phyloP scores from a whole-genome alignment of 2,113 vertebrate species.

The Perca schrenkii region DNA sequence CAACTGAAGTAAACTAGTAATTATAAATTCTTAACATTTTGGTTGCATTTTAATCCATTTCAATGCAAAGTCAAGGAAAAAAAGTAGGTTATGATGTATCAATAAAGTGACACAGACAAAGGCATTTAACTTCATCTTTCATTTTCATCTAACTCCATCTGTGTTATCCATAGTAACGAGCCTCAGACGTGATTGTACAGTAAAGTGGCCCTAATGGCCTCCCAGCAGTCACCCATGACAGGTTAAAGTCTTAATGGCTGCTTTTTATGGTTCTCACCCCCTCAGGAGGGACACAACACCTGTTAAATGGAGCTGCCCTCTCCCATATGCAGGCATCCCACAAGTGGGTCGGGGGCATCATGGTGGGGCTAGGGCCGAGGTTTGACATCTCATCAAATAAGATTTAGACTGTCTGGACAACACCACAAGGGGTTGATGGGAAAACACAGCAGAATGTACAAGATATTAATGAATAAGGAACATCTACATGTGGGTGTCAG shows the following conservation, averaged over 20 bases:
- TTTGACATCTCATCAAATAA: conserved; percentile 63
- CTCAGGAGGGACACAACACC: conserved; percentile 76
- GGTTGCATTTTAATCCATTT: conserved; percentile 26
- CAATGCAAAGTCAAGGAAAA: conserved; percentile 1
- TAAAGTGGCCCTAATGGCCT: conserved; percentile 81
- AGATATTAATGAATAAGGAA: conserved; percentile 59
- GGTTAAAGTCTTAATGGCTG: conserved; percentile 83
- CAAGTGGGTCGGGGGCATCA: conserved; percentile 53
- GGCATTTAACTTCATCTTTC: conserved; percentile 37
- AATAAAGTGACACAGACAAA: conserved; percentile 52
- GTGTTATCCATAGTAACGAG: conserved; percentile 76
- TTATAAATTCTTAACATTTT: not conserved
- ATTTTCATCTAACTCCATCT: conserved; percentile 63
- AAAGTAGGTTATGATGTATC: not conserved
- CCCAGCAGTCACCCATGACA: conserved; percentile 83
- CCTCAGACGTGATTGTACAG: conserved; percentile 77
- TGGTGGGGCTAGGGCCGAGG: conserved; percentile 1
- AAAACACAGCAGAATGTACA: conserved; percentile 62
- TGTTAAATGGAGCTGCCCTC: conserved; percentile 77
- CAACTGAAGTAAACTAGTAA: not conserved
- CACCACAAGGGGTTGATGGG: conserved; percentile 68
- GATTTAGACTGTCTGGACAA: conserved; percentile 70
- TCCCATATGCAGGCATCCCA: conserved; percentile 60
- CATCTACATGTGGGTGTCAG: conserved; percentile 28
- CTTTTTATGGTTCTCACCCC: conserved; percentile 74